A percentile compares a stretch with the other conserved stretches of the same genome.
Evolutionary conservation across 2,797 vertebrate species (phyloP).

Genomic region (Tadarida brasiliensis): DNA sequence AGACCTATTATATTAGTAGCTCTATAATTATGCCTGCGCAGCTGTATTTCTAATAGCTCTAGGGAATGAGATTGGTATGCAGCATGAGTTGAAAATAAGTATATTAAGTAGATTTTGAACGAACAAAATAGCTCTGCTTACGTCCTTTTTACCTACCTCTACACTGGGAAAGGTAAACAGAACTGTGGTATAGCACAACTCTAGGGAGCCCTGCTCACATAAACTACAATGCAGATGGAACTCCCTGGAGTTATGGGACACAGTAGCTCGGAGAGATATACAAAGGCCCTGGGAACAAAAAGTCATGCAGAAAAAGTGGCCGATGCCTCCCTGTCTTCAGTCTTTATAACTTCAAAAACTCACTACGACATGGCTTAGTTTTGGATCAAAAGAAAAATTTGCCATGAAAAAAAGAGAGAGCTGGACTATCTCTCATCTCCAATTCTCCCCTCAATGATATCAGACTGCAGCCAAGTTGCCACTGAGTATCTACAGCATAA

Average conservation of each 20-base stretch:
- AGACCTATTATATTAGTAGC: not conserved
- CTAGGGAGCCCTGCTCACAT: not conserved
- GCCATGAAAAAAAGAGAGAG: slow-evolving; percentile 28
- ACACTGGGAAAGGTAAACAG: not conserved
- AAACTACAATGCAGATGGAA: not conserved
- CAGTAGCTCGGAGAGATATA: not conserved
- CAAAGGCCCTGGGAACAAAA: not conserved
- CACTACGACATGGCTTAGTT: not conserved
- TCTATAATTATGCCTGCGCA: not conserved
- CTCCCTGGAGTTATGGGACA: not conserved
- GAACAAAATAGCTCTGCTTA: slow-evolving; percentile 29
- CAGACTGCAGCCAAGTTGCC: slow-evolving; percentile 24
- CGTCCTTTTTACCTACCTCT: not conserved
- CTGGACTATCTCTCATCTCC: not conserved
- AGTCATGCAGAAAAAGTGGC: not conserved
- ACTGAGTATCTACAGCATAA: not conserved
- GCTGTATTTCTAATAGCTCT: not conserved
- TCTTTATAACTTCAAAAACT: slow-evolving; percentile 32
- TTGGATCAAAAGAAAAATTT: slow-evolving; percentile 52
- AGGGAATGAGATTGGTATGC: not conserved
- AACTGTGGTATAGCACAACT: not conserved
- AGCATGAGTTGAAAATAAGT: not conserved
- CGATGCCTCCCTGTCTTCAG: not conserved
- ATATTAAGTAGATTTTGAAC: not conserved
- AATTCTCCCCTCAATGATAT: not conserved